phyloP scores from a whole-genome alignment of 2,888 invertebrate species.

The Miltochrista miniata region DNA sequence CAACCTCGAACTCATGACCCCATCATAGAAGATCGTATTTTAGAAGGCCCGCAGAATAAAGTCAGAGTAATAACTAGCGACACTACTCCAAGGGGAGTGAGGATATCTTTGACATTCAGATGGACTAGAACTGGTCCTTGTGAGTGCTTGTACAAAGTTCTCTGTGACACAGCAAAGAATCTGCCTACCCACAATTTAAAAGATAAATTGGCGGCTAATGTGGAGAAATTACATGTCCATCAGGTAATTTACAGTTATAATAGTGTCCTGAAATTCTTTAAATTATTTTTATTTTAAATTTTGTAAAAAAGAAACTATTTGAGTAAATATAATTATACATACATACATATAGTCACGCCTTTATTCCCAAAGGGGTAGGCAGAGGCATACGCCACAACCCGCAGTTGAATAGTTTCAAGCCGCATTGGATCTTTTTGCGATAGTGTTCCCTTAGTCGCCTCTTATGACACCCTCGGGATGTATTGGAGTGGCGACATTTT shows the following conservation, averaged over 20 bases:
- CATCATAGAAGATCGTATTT: conserved; percentile 64
- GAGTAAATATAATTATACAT: too few species aligned
- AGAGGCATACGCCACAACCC: too few species aligned
- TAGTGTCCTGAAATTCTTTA: too few species aligned
- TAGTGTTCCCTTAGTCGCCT: too few species aligned
- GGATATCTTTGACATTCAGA: conserved; percentile 95
- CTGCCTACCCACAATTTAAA: conserved; percentile 47
- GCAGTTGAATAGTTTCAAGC: too few species aligned
- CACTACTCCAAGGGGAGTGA: conserved; percentile 48
- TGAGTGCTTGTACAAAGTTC: conserved; percentile 83
- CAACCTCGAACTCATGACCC: conserved; percentile 92
- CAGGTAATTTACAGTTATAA: conserved; percentile 80
- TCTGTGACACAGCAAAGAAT: conserved; percentile 85
- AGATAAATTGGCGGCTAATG: conserved; percentile 81
- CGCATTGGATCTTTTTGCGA: too few species aligned
- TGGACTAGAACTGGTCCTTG: conserved; percentile 83
- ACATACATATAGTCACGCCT: too few species aligned
- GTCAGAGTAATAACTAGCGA: conserved; percentile 57
- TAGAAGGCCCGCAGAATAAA: conserved; percentile 18
- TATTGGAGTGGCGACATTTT: too few species aligned
- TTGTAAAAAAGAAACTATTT: too few species aligned
- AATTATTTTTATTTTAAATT: too few species aligned
- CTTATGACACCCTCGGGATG: too few species aligned
- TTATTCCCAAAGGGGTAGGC: too few species aligned
- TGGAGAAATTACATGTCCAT: conserved; percentile 92